Percentiles rank a stretch among this genome's conserved stretches.
Evolutionary conservation across 2,113 vertebrate species (phyloP).

Genomic region (Pterocles burchelli): DNA sequence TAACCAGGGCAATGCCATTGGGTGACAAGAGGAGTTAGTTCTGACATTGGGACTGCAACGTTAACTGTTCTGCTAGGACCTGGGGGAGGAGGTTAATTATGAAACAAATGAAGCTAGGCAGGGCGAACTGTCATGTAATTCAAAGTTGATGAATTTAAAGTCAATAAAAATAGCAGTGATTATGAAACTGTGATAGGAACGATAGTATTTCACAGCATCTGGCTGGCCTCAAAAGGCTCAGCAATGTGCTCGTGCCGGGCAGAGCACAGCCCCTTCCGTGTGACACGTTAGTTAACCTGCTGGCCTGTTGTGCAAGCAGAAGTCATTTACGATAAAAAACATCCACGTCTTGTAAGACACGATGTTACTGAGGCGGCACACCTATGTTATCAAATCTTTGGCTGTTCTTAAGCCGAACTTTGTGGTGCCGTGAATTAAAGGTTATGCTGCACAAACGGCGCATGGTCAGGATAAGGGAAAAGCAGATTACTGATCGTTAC

Average conservation of each 20-base stretch:
- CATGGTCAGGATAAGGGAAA: neutral
- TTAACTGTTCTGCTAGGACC: neutral
- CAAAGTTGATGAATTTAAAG: neutral
- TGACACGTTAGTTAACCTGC: neutral
- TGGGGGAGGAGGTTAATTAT: neutral
- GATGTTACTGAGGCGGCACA: neutral
- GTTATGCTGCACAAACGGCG: neutral
- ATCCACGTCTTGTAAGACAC: accelerated
- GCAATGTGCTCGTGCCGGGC: neutral
- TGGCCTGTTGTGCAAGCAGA: neutral
- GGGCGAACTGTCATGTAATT: neutral
- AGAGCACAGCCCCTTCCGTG: neutral
- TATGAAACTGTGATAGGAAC: neutral
- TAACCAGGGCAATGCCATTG: conserved; percentile 8
- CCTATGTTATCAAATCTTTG: neutral
- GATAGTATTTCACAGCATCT: neutral
- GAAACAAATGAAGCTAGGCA: conserved; percentile 19
- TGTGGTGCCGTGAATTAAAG: neutral
- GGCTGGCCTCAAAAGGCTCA: neutral
- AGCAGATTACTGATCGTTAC: conserved; percentile 67
- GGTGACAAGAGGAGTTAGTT: neutral
- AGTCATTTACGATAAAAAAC: neutral
- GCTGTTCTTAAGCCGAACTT: neutral
- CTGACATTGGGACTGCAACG: neutral
- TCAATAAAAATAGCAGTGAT: neutral